These are phyloP conservation scores for Zootermopsis nevadensis DNA, from an alignment of 2,888 invertebrate genomes.

Conservation along the genomic window DNA sequence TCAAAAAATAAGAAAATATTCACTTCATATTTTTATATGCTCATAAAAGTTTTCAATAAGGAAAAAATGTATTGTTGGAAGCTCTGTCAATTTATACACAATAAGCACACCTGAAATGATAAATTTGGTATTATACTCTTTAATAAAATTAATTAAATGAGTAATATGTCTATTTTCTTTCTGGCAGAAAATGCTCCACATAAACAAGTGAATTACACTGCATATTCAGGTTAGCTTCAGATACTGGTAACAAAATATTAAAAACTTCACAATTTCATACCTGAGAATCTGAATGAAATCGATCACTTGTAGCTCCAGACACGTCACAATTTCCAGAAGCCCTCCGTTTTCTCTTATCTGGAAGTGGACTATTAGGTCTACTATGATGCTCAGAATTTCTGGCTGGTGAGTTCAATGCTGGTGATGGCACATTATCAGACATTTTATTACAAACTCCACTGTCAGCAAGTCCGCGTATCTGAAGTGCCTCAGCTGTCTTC, in stretches of 20 bases:
- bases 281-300: constrained; percentile 76
- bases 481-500: constrained; percentile 91
- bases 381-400: constrained; percentile 62
- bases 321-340: constrained; percentile 76
- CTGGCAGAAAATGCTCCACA: no score
- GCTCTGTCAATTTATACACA: no score
- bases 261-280: constrained; percentile 61
- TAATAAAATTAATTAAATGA: no score
- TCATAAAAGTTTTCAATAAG: no score
- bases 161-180: no score
- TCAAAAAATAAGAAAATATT: no score
- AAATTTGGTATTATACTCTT: no score
- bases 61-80: no score
- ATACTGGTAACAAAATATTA: neutral
- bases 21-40: no score
- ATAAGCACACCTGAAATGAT: no score
- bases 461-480: constrained; percentile 89
- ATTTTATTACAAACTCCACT: constrained; percentile 69
- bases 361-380: constrained; percentile 59
- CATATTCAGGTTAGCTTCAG: neutral
- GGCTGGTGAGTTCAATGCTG: constrained; percentile 60
- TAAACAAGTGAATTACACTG: neutral
- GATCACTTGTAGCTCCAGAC: constrained; percentile 72
- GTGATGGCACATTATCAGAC: constrained; percentile 59
- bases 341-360: constrained; percentile 73